A percentile compares a stretch with the other conserved stretches of the same genome.
phyloP scores from a whole-genome alignment of 2,797 vertebrate genomes.

The Lerista edwardsae region DNA sequence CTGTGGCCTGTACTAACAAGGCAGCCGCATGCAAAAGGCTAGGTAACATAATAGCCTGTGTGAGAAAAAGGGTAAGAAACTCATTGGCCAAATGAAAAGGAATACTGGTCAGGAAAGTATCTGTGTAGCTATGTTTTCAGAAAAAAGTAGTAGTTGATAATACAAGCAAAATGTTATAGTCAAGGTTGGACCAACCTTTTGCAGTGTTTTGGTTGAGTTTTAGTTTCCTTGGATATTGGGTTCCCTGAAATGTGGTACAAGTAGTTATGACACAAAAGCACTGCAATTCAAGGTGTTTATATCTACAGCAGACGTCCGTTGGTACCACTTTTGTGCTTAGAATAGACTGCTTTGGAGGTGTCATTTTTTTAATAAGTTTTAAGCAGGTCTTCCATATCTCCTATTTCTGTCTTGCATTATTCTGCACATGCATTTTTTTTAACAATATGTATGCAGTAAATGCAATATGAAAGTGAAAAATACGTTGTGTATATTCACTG shows the following conservation, averaged over 20 bases:
- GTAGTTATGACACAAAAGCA: conserved; percentile 9
- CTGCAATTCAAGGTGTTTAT: conserved; percentile 2
- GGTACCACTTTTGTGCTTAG: not conserved
- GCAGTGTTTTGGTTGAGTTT: conserved; percentile 8
- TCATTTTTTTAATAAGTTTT: not conserved
- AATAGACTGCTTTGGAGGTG: not conserved
- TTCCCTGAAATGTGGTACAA: conserved; percentile 16
- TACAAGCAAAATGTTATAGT: not conserved
- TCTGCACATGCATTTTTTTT: not conserved
- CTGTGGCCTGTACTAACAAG: too few species aligned
- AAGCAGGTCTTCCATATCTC: not conserved
- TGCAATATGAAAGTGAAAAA: not conserved
- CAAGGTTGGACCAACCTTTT: not conserved
- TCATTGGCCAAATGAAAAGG: not conserved
- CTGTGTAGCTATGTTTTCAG: not conserved
- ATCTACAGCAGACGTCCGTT: not conserved
- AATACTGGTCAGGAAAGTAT: not conserved
- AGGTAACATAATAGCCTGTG: not conserved
- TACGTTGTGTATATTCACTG: not conserved
- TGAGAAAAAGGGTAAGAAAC: not conserved
- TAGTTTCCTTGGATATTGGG: conserved; percentile 2
- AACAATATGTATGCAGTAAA: not conserved
- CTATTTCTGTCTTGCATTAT: not conserved
- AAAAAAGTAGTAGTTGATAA: not conserved
- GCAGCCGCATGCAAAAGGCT: not conserved